These are phyloP conservation scores for Clarias fuscus DNA, from an alignment of 2,797 vertebrate genomes.

Conservation along the genomic window DNA sequence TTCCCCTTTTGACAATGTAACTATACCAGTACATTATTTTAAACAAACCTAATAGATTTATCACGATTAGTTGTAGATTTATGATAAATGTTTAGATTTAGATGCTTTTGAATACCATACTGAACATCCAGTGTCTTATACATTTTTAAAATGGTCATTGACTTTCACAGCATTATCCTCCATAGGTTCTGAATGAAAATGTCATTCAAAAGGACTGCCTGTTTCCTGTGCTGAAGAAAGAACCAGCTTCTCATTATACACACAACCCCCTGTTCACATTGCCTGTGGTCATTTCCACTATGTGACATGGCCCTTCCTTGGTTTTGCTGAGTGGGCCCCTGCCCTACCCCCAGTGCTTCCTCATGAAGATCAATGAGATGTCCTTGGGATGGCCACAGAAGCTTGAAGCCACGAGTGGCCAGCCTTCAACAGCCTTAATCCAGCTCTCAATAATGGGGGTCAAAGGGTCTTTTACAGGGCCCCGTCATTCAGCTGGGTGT, in stretches of 20 bases:
- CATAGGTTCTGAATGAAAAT: constrained; percentile 17
- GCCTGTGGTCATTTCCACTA: constrained; percentile 58
- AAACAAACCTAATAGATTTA: background rate
- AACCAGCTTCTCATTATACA: constrained; percentile 32
- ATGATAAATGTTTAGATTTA: background rate
- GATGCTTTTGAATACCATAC: background rate
- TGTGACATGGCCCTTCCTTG: constrained; percentile 55
- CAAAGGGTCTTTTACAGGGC: constrained; percentile 56
- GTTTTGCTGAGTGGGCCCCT: constrained; percentile 33
- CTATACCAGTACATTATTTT: background rate
- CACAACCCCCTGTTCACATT: constrained; percentile 39
- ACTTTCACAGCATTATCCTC: constrained; percentile 15
- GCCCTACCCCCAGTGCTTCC: constrained; percentile 50
- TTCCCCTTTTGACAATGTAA: background rate
- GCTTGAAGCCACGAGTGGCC: constrained; percentile 47
- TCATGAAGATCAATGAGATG: constrained; percentile 58
- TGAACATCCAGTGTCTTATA: background rate
- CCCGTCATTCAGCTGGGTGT: constrained; percentile 57
- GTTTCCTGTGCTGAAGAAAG: constrained; percentile 46
- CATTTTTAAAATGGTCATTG: background rate
- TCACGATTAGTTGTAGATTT: background rate
- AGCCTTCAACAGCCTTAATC: constrained; percentile 53
- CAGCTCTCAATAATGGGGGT: constrained; percentile 60
- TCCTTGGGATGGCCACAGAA: constrained; percentile 55
- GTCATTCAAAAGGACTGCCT: constrained; percentile 36